phyloP scores from a whole-genome alignment of 2,888 invertebrate species.

The Apotomis turbidana region DNA sequence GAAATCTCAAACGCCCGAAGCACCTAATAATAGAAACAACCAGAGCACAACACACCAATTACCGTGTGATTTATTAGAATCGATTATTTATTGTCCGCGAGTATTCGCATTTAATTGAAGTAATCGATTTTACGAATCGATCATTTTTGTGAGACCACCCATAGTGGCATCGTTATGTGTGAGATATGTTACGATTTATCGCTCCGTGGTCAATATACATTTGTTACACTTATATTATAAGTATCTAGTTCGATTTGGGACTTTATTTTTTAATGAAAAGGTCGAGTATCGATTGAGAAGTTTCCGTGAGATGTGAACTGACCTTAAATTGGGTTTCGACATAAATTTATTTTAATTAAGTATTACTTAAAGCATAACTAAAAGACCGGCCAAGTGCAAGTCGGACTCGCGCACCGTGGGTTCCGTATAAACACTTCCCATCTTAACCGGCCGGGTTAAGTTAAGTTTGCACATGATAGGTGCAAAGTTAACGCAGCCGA shows the following conservation, averaged over 20 bases:
- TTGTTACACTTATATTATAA: slow-evolving; percentile 35
- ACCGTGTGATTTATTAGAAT: slow-evolving; percentile 57
- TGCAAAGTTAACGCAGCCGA: no score
- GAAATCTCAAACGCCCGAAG: slow-evolving; percentile 28
- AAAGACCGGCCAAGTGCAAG: no score
- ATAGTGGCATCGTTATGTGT: slow-evolving; percentile 42
- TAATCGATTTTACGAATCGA: slow-evolving; percentile 55
- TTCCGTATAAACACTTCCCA: no score
- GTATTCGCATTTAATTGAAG: slow-evolving; percentile 60
- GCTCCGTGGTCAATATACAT: slow-evolving; percentile 32
- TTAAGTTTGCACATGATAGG: no score
- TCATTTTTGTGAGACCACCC: slow-evolving; percentile 48
- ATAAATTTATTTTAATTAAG: slow-evolving; percentile 26
- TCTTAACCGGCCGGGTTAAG: no score
- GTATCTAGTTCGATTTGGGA: neutral
- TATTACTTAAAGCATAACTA: slow-evolving; percentile 5
- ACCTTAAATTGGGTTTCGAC: slow-evolving; percentile 24
- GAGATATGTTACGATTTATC: slow-evolving; percentile 42
- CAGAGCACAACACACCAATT: slow-evolving; percentile 54
- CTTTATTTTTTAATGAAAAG: neutral
- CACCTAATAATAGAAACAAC: slow-evolving; percentile 41
- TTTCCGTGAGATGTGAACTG: neutral
- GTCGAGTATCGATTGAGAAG: slow-evolving; percentile 10
- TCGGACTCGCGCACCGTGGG: no score
- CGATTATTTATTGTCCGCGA: slow-evolving; percentile 61